Evolutionary conservation across 2,113 vertebrate genomes (phyloP), one percentile per base, ranked within the genome.

Genomic region (Aegotheles bennettii): DNA sequence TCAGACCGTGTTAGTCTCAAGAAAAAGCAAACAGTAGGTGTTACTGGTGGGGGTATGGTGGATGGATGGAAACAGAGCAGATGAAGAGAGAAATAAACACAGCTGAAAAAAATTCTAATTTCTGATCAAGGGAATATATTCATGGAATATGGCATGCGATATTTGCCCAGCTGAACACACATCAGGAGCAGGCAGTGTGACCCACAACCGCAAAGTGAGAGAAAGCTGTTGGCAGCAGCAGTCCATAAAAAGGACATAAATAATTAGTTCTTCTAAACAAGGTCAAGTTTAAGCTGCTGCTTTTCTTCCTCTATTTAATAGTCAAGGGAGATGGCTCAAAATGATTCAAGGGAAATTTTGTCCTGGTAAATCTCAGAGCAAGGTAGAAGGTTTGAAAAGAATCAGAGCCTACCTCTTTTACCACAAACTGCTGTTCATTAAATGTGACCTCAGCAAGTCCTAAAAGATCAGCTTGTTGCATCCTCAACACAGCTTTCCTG

Each of bases 101-200:
- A 90, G 76, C 43, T 84, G 75, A 89, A 92, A 90, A 31, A 87
- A 65, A 87, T 64, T 57, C 82, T 60, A 7, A 67, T 77, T 86
- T 90, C 74, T 86, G 74, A 91, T 80, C 75, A 90, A 92, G 82
- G 35, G 56, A 70, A 51, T 48, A 56, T 25, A 94, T 83, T 95
- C 79, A 84, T 63, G 71, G 82, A 77, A 74, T n/a, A 93, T 21
- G 43, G 74, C 73, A 67, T 18, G 56, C 2, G 4, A 26, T 83
- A 67, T 88, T 90, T 96, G 90, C 75, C 79, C 95, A 94, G 92
- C 94, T 97, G 94, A 94, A 56, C 95, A 93, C 79, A 94, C 93
- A 83, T 8, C 63, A 79, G 89, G 51, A 67, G 74, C 70, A 85
- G 77, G 38, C 91, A 91, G 50, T 5, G 54, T 0, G 17, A 90